Evolutionary conservation across 2,113 vertebrate genomes (phyloP).

Genomic region (Malurus alboscapulatus): DNA sequence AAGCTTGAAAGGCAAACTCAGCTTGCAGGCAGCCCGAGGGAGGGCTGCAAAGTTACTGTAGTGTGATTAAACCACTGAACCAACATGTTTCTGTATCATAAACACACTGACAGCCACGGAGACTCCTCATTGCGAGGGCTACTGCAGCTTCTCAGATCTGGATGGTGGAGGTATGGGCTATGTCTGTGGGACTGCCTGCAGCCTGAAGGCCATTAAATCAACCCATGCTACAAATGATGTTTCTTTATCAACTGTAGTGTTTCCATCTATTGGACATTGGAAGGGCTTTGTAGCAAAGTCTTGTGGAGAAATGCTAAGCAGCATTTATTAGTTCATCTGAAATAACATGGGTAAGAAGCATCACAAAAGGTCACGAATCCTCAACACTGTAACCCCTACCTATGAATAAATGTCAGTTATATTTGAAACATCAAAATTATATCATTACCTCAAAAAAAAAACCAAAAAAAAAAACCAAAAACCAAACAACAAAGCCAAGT

Average conservation of each 20-base stretch:
- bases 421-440: not conserved
- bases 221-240: rapidly evolving
- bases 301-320: not conserved
- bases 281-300: not conserved
- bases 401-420: not conserved
- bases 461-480: not conserved
- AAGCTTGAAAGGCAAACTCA: not conserved
- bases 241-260: not conserved
- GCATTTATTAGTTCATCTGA: not conserved
- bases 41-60: not conserved
- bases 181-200: not conserved
- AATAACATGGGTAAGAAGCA: not conserved
- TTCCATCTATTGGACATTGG: not conserved
- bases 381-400: not conserved
- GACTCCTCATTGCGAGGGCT: not conserved
- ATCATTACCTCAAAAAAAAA: not conserved
- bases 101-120: not conserved
- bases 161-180: not conserved
- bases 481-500: not conserved
- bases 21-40: not conserved
- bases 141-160: not conserved
- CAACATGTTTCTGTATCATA: not conserved
- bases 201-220: not conserved
- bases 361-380: not conserved
- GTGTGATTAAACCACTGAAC: not conserved